These are phyloP conservation scores for Atta cephalotes DNA, from an alignment of 1,140 invertebrate genomes.

Conservation along the genomic window DNA sequence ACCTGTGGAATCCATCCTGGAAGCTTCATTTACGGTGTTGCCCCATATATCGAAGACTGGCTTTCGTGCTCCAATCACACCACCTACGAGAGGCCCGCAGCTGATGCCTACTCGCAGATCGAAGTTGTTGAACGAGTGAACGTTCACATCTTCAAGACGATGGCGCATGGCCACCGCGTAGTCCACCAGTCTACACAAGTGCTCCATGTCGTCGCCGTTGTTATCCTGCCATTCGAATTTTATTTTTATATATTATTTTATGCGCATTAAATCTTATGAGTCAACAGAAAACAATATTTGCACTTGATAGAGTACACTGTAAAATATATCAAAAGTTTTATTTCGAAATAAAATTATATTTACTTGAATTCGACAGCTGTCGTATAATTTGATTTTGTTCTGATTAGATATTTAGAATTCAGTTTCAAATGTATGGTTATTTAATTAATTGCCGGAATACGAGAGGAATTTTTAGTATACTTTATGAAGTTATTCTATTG, in stretches of 20 bases:
- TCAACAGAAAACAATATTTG: too few relatives aligned
- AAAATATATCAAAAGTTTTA: too few relatives aligned
- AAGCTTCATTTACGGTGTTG: constrained; percentile 98
- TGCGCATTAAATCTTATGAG: neutral
- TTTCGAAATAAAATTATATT: too few relatives aligned
- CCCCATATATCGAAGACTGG: constrained; percentile 99
- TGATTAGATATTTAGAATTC: too few relatives aligned
- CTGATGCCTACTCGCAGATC: constrained; percentile 97
- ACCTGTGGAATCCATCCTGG: constrained; percentile 96
- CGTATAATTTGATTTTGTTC: too few relatives aligned
- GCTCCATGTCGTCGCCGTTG: constrained; percentile 89
- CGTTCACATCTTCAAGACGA: constrained; percentile 96
- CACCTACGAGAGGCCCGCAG: constrained; percentile 97
- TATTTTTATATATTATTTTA: neutral
- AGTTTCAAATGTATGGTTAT: too few relatives aligned
- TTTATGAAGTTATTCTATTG: too few relatives aligned
- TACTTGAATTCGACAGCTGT: too few relatives aligned
- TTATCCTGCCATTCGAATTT: constrained; percentile 81
- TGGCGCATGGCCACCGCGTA: constrained; percentile 97
- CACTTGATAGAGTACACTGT: too few relatives aligned
- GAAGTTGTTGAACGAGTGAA: constrained; percentile 99
- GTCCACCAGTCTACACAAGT: constrained; percentile 95
- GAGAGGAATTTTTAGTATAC: too few relatives aligned
- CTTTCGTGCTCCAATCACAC: constrained; percentile 98
- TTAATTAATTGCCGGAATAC: too few relatives aligned